Evolutionary conservation across 2,888 invertebrate species (phyloP), one percentile per base, ranked within the genome.

Genomic region (Napeogenes inachia): DNA sequence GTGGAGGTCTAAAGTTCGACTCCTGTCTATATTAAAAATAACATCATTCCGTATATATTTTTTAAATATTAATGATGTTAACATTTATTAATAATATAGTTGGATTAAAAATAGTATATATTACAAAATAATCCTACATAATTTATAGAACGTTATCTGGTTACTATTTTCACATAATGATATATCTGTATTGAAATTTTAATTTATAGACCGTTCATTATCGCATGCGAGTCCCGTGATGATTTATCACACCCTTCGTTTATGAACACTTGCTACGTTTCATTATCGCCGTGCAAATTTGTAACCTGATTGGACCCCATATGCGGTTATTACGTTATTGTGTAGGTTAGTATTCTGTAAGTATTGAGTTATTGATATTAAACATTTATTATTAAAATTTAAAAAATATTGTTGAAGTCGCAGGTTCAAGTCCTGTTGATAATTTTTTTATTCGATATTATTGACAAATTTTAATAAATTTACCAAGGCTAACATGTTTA

Each of bases 191-290:
- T 72, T 72, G 70, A 71, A 71, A 72, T 72, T 72, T 73, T 72
- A 72, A 73, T 72, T 71, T 72, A 72, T 72, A 65, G 71, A 61
- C 66, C 68, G 68, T 73, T 71, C 71, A 73, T 73, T 73, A 73
- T 71, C 74, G 70, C 75, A 74, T 74, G 77, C 78, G 75, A 73
- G 73, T 77, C 75, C 78, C 77, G 71, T 75, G 74, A 88, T 89
- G 88, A 89, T 89, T 89, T 86, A 89, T 84, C 74, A 74, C 80
- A 78, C 87, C 88, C 87, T 85, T 84, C 82, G 82, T 80, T 85
- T 88, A 88, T 89, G 89, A 89, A 88, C 87, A 88, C 89, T 90
- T 90, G 89, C 88, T 87, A 85, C 73, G 80, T 77, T 88, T 89
- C 87, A 89, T 89, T 90, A 89, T 85, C 82, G 81, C 75, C 74